These are phyloP conservation scores for Mesodorylaimus sp. DNA, from an alignment of 2,888 invertebrate genomes.

Conservation along the genomic window DNA sequence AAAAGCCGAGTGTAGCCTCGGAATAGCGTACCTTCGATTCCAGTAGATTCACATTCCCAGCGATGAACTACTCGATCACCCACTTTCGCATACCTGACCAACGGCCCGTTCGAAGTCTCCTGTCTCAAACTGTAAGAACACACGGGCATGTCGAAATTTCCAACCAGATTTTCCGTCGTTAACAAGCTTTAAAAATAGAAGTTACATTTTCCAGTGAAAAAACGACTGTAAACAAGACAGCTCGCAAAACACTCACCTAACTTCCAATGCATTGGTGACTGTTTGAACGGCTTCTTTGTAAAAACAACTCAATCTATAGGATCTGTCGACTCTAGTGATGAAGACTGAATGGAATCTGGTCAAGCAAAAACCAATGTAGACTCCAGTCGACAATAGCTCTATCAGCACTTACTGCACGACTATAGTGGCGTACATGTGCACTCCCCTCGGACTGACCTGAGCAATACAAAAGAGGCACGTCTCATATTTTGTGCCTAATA, in stretches of 20 bases:
- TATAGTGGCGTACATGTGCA: not conserved
- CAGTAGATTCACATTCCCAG: slow-evolving; percentile 8
- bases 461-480: not conserved
- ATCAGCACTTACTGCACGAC: not conserved
- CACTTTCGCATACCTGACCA: not conserved
- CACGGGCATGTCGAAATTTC: not conserved
- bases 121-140: not conserved
- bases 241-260: not conserved
- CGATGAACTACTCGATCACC: slow-evolving; percentile 4
- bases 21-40: too few relatives aligned
- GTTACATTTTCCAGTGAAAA: not conserved
- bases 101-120: not conserved
- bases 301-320: not conserved
- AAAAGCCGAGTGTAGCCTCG: not conserved
- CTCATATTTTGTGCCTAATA: not conserved
- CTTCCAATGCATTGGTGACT: not conserved
- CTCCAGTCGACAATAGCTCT: not conserved
- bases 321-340: not conserved
- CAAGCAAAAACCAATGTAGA: not conserved
- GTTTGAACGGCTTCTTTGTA: not conserved
- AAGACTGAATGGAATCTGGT: not conserved
- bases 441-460: not conserved
- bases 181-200: too few relatives aligned
- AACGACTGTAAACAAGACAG: not conserved
- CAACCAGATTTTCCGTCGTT: not conserved